These are phyloP conservation scores for Phengaris alcon DNA, from an alignment of 2,888 invertebrate genomes.

Conservation along the genomic window DNA sequence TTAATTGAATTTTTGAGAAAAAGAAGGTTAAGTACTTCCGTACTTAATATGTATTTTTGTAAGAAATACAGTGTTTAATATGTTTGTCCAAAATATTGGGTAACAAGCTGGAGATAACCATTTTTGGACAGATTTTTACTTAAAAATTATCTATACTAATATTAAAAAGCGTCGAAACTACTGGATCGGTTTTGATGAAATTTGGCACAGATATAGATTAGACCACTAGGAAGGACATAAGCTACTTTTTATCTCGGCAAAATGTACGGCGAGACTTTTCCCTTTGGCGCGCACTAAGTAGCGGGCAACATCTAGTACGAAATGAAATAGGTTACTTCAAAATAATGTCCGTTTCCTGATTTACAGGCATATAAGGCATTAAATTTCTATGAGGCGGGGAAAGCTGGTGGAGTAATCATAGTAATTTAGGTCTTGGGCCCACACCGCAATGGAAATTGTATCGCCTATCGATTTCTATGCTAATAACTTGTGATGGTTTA, in stretches of 20 bases:
- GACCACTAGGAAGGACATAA: too few relatives aligned
- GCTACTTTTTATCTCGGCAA: too few relatives aligned
- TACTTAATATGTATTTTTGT: neutral
- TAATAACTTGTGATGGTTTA: constrained; percentile 45
- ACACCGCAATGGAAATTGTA: constrained; percentile 53
- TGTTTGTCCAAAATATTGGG: too few relatives aligned
- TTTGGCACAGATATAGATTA: too few relatives aligned
- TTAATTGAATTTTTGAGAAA: neutral
- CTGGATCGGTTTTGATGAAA: too few relatives aligned
- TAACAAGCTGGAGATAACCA: too few relatives aligned
- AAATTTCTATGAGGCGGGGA: constrained; percentile 43
- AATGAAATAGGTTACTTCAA: neutral
- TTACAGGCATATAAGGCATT: constrained; percentile 43
- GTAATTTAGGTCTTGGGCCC: constrained; percentile 46
- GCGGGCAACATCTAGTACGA: too few relatives aligned
- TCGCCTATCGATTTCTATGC: constrained; percentile 57
- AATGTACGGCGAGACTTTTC: too few relatives aligned
- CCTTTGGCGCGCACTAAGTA: too few relatives aligned
- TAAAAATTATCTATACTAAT: too few relatives aligned
- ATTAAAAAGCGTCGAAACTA: too few relatives aligned
- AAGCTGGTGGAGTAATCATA: constrained; percentile 48
- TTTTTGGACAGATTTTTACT: too few relatives aligned
- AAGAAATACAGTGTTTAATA: neutral
- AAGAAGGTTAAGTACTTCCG: neutral
- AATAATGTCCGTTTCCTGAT: constrained; percentile 21